A percentile compares a stretch with the other conserved stretches of the same genome.
These are phyloP conservation scores for Agraylea sexmaculata DNA, from an alignment of 1,140 invertebrate genomes.

Conservation along the genomic window DNA sequence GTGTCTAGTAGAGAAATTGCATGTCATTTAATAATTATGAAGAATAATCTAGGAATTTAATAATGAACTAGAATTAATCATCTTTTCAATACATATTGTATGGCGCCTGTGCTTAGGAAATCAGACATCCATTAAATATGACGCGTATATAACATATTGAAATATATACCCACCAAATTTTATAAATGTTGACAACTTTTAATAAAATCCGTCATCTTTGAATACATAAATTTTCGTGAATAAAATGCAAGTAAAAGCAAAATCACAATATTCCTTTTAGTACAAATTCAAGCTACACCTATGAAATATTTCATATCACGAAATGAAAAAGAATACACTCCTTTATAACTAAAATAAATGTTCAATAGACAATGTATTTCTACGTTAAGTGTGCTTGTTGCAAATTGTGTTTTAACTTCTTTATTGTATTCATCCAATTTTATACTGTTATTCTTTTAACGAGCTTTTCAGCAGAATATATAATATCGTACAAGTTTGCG, in stretches of 20 bases:
- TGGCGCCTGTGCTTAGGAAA: neutral
- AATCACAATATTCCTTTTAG: neutral
- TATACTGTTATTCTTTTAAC: too few species aligned
- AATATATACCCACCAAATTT: neutral
- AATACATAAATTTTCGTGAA: neutral
- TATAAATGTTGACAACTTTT: neutral
- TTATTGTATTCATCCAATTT: too few species aligned
- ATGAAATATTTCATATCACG: neutral
- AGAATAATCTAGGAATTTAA: neutral
- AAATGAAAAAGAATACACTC: neutral
- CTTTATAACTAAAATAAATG: conserved; percentile 4
- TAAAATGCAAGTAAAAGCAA: neutral
- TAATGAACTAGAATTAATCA: neutral
- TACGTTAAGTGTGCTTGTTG: neutral
- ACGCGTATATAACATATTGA: conserved; percentile 1
- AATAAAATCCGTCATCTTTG: neutral
- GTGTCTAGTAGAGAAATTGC: neutral
- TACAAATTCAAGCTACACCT: neutral
- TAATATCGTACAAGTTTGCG: too few species aligned
- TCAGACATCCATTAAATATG: neutral
- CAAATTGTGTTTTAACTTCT: conserved; percentile 9
- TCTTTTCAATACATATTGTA: neutral
- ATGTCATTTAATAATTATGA: neutral
- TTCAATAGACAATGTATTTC: neutral
- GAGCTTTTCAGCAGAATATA: too few species aligned